Conservation (phyloP, 2,113 vertebrate genomes). For the Rhabdomys dilectus region DNA sequence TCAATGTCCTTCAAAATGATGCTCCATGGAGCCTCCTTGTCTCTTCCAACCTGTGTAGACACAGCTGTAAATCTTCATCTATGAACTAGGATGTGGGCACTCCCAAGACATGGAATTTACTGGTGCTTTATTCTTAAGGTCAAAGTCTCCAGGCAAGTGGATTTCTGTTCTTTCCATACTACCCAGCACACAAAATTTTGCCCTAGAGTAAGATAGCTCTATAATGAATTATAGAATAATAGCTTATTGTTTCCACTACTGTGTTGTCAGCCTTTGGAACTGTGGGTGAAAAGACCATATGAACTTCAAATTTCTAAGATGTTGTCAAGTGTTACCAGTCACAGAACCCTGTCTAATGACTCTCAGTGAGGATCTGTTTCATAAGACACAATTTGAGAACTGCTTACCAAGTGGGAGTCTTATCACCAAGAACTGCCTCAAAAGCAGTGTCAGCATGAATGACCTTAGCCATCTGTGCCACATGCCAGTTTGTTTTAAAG, state of each 20-base stretch:
- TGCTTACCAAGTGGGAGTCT: not conserved
- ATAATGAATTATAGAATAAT: not conserved
- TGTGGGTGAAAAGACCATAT: not conserved
- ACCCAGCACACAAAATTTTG: not conserved
- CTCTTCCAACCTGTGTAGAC: not conserved
- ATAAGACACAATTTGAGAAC: not conserved
- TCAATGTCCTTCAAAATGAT: not conserved
- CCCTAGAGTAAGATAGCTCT: not conserved
- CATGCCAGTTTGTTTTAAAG: not conserved
- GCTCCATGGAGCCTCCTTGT: not conserved
- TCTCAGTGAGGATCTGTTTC: not conserved
- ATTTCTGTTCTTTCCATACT: not conserved
- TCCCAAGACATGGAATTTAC: not conserved
- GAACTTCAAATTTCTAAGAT: constrained; percentile 14
- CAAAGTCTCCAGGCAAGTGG: not conserved
- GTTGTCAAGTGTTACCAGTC: not conserved
- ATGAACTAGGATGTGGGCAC: not conserved
- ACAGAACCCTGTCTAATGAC: not conserved
- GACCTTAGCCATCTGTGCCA: not conserved
- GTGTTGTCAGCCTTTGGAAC: not conserved
- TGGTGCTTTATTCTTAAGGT: not conserved
- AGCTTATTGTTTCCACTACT: not conserved
- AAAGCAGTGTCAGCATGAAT: not conserved
- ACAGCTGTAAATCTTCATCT: not conserved
- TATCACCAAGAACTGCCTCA: not conserved